phyloP scores from a whole-genome alignment of 1,140 invertebrate species.

The Temnothorax nylanderi region DNA sequence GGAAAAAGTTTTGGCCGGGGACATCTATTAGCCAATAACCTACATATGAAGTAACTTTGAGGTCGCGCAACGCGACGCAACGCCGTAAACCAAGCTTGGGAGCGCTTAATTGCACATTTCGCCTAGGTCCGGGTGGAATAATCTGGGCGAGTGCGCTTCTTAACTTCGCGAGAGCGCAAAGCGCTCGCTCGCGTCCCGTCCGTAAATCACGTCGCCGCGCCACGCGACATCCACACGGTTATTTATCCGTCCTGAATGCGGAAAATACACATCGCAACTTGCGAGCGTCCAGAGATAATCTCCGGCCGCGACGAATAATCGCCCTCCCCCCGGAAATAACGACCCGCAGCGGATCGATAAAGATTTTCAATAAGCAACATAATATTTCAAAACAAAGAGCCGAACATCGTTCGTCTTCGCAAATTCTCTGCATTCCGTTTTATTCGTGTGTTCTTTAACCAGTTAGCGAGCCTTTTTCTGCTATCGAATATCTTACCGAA shows the following conservation, averaged over 20 bases:
- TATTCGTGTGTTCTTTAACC: not conserved
- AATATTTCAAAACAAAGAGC: not conserved
- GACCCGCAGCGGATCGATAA: not conserved
- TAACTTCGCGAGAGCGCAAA: constrained; percentile 33
- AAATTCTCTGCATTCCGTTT: not conserved
- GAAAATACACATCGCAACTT: constrained; percentile 39
- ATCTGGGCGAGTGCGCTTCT: constrained; percentile 51
- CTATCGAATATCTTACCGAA: not conserved
- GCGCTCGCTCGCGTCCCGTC: not conserved
- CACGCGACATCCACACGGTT: constrained; percentile 19
- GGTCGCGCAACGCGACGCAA: constrained; percentile 18
- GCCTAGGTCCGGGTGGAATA: constrained; percentile 28
- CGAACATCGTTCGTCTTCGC: not conserved
- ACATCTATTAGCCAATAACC: constrained; percentile 72
- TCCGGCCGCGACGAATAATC: constrained; percentile 17
- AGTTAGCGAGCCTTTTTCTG: not conserved
- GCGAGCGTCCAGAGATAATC: constrained; percentile 35
- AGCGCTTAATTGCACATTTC: constrained; percentile 53
- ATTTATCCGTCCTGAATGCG: constrained; percentile 50
- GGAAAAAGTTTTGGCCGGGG: constrained; percentile 70
- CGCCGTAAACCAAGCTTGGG: constrained; percentile 40
- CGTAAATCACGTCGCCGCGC: constrained; percentile 46
- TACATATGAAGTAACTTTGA: constrained; percentile 70
- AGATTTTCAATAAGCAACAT: constrained; percentile 17
- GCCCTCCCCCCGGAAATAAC: constrained; percentile 10